These are phyloP conservation scores for Cardinalis cardinalis DNA, from an alignment of 2,113 vertebrate species.

Conservation along the genomic window DNA sequence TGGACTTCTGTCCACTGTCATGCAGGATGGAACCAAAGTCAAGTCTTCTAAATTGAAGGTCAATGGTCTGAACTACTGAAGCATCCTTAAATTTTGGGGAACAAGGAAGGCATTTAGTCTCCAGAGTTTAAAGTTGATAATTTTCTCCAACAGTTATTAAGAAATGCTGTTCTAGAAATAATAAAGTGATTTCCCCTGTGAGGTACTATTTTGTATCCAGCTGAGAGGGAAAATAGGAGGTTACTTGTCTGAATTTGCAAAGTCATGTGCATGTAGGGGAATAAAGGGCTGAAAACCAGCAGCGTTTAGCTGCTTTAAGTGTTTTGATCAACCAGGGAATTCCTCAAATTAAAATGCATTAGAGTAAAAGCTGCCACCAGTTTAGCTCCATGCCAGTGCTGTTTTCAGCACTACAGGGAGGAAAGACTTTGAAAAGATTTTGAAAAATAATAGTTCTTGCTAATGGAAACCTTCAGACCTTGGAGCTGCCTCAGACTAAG, in stretches of 20 bases:
- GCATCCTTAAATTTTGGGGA: neutral
- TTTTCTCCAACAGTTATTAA: slow-evolving; percentile 23
- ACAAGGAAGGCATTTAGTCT: neutral
- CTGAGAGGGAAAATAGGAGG: slow-evolving; percentile 38
- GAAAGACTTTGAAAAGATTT: neutral
- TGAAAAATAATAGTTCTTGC: slow-evolving; percentile 8
- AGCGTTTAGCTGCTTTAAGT: neutral
- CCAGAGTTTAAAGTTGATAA: neutral
- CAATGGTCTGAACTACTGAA: neutral
- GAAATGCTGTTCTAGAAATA: slow-evolving; percentile 24
- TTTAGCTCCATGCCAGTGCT: neutral
- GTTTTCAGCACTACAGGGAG: neutral
- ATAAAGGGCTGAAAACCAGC: slow-evolving; percentile 1
- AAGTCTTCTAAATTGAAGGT: neutral
- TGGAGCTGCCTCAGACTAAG: neutral
- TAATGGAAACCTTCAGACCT: slow-evolving; percentile 32
- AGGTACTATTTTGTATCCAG: neutral
- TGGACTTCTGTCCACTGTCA: neutral
- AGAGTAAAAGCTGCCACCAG: slow-evolving; percentile 11
- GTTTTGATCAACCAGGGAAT: slow-evolving; percentile 22
- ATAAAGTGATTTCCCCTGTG: slow-evolving; percentile 44
- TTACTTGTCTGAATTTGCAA: neutral
- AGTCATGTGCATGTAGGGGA: neutral
- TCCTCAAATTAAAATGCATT: slow-evolving; percentile 7
- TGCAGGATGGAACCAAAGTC: neutral